phyloP scores from a whole-genome alignment of 1,140 invertebrate genomes.

The Drosophila tsacasi region DNA sequence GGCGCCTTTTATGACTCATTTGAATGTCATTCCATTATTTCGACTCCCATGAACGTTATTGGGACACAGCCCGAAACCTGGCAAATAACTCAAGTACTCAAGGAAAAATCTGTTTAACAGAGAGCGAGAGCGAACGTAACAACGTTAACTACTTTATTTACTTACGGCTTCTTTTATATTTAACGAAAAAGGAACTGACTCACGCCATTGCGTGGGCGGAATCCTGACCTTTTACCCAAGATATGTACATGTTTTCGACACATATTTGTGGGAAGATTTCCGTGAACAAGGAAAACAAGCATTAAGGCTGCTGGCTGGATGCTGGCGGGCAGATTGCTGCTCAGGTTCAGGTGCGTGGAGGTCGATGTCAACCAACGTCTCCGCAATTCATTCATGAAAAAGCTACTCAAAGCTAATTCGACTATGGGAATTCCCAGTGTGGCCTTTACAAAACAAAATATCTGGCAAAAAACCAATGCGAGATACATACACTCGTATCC shows the following conservation, averaged over 20 bases:
- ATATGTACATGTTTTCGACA: background rate
- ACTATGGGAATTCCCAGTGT: slow-evolving; percentile 28
- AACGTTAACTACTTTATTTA: slow-evolving; percentile 13
- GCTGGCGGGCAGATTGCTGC: slow-evolving; percentile 2
- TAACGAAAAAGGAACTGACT: background rate
- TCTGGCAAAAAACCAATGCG: background rate
- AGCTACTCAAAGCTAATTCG: slow-evolving; percentile 7
- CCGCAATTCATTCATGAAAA: slow-evolving; percentile 43
- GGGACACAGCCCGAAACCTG: slow-evolving; percentile 10
- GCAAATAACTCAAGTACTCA: slow-evolving; percentile 30
- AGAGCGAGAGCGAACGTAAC: background rate
- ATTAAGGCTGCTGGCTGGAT: slow-evolving; percentile 2
- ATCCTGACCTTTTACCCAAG: slow-evolving; percentile 26
- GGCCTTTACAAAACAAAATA: background rate
- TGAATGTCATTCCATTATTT: slow-evolving; percentile 37
- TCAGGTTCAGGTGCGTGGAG: background rate
- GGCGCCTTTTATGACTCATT: slow-evolving; percentile 30
- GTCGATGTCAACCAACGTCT: slow-evolving; percentile 14
- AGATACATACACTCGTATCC: background rate
- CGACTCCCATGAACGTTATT: slow-evolving; percentile 21
- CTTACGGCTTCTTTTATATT: slow-evolving; percentile 9
- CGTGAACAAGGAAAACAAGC: slow-evolving; percentile 9
- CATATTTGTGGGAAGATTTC: slow-evolving; percentile 4
- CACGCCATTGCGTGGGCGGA: slow-evolving; percentile 3
- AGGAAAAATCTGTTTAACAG: slow-evolving; percentile 14